Evolutionary conservation across 2,888 invertebrate genomes (phyloP).

Genomic region (Campopleginae sp.): DNA sequence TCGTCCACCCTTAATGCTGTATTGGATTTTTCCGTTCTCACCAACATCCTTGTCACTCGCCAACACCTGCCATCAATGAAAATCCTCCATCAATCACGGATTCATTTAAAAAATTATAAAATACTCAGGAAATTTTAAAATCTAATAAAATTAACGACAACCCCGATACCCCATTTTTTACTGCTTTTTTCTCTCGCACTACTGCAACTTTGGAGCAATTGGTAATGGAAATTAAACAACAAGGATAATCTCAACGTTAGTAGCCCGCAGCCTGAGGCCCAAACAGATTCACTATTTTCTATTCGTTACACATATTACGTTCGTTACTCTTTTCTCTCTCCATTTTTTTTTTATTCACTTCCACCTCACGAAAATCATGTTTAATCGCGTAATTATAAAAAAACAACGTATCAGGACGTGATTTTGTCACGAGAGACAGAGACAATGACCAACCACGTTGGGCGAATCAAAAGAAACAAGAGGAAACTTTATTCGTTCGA

Average conservation of each 20-base stretch:
- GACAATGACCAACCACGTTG: constrained; percentile 6
- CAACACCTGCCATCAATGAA: constrained; percentile 86
- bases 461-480: background rate
- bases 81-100: constrained; percentile 21
- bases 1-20: constrained; percentile 91
- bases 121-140: background rate
- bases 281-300: constrained; percentile 43
- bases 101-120: constrained; percentile 39
- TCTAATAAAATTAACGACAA: background rate
- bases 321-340: background rate
- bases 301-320: constrained; percentile 26
- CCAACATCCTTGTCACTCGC: constrained; percentile 94
- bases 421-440: constrained; percentile 10
- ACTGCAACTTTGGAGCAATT: constrained; percentile 40
- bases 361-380: constrained; percentile 36
- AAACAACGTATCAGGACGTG: constrained; percentile 34
- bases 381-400: constrained; percentile 21
- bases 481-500: constrained; percentile 54
- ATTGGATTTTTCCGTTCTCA: constrained; percentile 92
- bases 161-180: constrained; percentile 20
- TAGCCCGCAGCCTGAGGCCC: constrained; percentile 59
- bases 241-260: constrained; percentile 52
- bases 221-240: constrained; percentile 19
- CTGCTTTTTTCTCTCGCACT: constrained; percentile 1
- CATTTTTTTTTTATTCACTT: constrained; percentile 8